Evolutionary conservation across 2,888 invertebrate genomes (phyloP).

Genomic region (Epinotia ramella): DNA sequence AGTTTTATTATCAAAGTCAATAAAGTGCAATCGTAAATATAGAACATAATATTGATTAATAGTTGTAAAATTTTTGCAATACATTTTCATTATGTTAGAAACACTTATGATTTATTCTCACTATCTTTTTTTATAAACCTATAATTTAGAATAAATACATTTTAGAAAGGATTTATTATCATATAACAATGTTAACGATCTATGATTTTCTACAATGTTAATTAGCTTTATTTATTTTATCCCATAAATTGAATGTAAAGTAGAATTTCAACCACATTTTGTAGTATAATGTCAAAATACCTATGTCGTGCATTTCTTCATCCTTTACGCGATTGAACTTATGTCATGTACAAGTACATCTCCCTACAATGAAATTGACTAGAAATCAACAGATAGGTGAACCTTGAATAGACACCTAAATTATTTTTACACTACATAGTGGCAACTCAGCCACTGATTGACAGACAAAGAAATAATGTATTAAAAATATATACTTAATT

Average conservation of each 20-base stretch:
- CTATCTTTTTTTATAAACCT: slow-evolving; percentile 53
- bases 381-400: slow-evolving; percentile 66
- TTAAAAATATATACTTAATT: slow-evolving; percentile 43
- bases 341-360: slow-evolving; percentile 38
- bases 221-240: slow-evolving; percentile 17
- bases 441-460: slow-evolving; percentile 2
- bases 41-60: slow-evolving; percentile 57
- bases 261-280: slow-evolving; percentile 10
- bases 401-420: slow-evolving; percentile 60
- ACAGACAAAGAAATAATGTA: slow-evolving; percentile 26
- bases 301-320: slow-evolving; percentile 23
- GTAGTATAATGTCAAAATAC: slow-evolving; percentile 17
- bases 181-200: slow-evolving; percentile 27
- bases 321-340: slow-evolving; percentile 28
- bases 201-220: slow-evolving; percentile 34
- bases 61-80: slow-evolving; percentile 53
- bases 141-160: slow-evolving; percentile 45
- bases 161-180: slow-evolving; percentile 35
- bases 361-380: slow-evolving; percentile 70
- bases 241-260: slow-evolving; percentile 21
- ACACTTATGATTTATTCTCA: slow-evolving; percentile 59
- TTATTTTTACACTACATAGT: slow-evolving; percentile 18
- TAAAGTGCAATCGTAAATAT: slow-evolving; percentile 63
- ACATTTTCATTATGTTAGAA: slow-evolving; percentile 49
- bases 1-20: slow-evolving; percentile 64